Percentiles rank a stretch among this genome's conserved stretches.
phyloP scores from a whole-genome alignment of 2,888 invertebrate species.

The Boloria euphrosyne region DNA sequence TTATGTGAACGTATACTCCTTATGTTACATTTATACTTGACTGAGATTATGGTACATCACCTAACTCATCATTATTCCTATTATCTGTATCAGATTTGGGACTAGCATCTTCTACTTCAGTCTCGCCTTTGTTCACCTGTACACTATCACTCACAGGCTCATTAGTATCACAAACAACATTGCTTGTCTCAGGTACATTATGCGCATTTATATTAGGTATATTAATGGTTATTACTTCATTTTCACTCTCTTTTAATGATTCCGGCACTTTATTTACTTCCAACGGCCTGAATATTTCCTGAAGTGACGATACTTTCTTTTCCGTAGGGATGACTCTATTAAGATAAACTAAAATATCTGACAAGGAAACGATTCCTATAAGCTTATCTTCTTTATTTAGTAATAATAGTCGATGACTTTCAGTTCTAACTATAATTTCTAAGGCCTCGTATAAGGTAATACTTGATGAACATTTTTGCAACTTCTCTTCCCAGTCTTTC shows the following conservation, averaged over 20 bases:
- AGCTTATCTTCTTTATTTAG: slow-evolving; percentile 77
- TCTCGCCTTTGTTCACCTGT: slow-evolving; percentile 41
- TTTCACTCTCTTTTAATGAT: slow-evolving; percentile 71
- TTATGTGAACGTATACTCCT: slow-evolving; percentile 50
- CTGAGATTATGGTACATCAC: slow-evolving; percentile 43
- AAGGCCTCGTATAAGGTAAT: slow-evolving; percentile 92
- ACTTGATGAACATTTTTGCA: slow-evolving; percentile 92
- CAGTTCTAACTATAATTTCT: slow-evolving; percentile 95
- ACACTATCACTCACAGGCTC: slow-evolving; percentile 36
- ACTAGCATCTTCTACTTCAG: slow-evolving; percentile 48
- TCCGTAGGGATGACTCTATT: slow-evolving; percentile 78
- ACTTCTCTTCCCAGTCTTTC: slow-evolving; percentile 95
- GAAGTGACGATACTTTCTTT: slow-evolving; percentile 75
- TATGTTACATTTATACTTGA: slow-evolving; percentile 43
- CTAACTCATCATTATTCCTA: slow-evolving; percentile 46
- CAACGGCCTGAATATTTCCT: slow-evolving; percentile 76
- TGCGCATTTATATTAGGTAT: slow-evolving; percentile 62
- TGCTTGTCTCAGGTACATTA: slow-evolving; percentile 56
- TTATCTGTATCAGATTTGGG: slow-evolving; percentile 44
- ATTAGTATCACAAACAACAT: slow-evolving; percentile 48
- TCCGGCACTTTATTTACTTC: slow-evolving; percentile 76
- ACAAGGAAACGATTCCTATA: slow-evolving; percentile 75
- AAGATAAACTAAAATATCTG: slow-evolving; percentile 78
- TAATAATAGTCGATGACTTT: slow-evolving; percentile 85
- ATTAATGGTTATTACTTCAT: slow-evolving; percentile 70